These are phyloP conservation scores for Nomada goodeniana DNA, from an alignment of 2,888 invertebrate species.

Conservation along the genomic window DNA sequence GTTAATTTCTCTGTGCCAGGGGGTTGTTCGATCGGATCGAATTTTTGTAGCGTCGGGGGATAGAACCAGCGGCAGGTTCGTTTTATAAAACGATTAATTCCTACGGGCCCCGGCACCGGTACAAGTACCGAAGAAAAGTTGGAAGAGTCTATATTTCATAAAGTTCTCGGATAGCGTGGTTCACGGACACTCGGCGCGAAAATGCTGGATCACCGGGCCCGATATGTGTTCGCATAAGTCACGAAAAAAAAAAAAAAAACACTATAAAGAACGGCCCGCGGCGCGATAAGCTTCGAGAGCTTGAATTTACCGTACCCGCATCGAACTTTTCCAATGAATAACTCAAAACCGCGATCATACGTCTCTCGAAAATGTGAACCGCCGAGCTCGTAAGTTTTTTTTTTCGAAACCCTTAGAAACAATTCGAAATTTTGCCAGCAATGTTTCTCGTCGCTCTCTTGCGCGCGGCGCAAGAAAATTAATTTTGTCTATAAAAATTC, in stretches of 20 bases:
- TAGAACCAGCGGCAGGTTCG: slow-evolving; percentile 2
- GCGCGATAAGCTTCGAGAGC: slow-evolving; percentile 34
- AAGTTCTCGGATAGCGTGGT: slow-evolving; percentile 43
- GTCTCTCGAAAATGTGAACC: slow-evolving; percentile 9
- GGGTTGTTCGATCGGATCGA: not conserved
- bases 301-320: slow-evolving; percentile 22
- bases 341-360: slow-evolving; percentile 21
- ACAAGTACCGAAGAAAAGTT: slow-evolving; percentile 21
- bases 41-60: not conserved
- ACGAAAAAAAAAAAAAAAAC: slow-evolving; percentile 30
- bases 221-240: slow-evolving; percentile 47
- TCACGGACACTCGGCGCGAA: slow-evolving; percentile 49
- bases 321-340: slow-evolving; percentile 50
- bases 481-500: not conserved
- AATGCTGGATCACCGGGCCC: slow-evolving; percentile 46
- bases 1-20: not conserved
- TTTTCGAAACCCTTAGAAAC: no score
- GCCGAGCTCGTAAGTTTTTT: not conserved
- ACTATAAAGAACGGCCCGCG: slow-evolving; percentile 25
- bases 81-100: slow-evolving; percentile 33
- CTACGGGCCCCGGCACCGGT: not conserved
- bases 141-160: slow-evolving; percentile 36
- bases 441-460: no score
- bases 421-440: not conserved
- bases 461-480: no score